Base-by-base conservation (phyloP, 2,113 vertebrate species). In the Naja naja region DNA sequence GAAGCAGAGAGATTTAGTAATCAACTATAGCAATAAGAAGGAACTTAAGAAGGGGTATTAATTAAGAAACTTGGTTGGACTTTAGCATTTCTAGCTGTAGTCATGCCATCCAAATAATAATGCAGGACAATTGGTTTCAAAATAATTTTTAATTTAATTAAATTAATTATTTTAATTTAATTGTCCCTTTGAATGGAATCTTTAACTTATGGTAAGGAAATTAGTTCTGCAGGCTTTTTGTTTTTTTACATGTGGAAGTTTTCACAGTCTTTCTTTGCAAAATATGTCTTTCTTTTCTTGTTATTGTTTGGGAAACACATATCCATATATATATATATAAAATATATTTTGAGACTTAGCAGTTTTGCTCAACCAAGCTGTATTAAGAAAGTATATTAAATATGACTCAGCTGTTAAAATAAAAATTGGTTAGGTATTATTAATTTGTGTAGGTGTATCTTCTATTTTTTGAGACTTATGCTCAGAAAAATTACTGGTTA, bases 61-160 rank as follows among this genome's bases (percentile, higher is more conserved):
- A 98, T 98, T 98, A 98, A 97, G 94, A 96, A 96, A 97, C 93
- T 97, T 98, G 97, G 97, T 97, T 96, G 96, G 92, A 89, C 91
- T 97, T 98, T 96, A 97, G 90, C 90, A 94, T 96, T 95, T 94
- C 91, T 94, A 97, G 94, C 94, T 93, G 96, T 97, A 96, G 94
- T 96, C 95, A 96, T 96, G 95, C 85, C 55, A 94, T 27, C 93
- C 91, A 96, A 94, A 96, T 89, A 96, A 95, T 95, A 91, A 91
- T 55, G 74, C 90, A 92, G 94, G 91, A 96, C 92, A 91, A 69
- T 95, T 96, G 94, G 93, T 94, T 93, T 93, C 92, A 93, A 96
- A 97, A 94, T 87, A 49, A 91, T 4, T 93, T 90, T 94, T 96
- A 47, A 16, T 86, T 55, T 86, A 86, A 14, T 97, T 90, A 96